Conservation (phyloP, 2,888 invertebrate species). For the Encarsia formosa region DNA sequence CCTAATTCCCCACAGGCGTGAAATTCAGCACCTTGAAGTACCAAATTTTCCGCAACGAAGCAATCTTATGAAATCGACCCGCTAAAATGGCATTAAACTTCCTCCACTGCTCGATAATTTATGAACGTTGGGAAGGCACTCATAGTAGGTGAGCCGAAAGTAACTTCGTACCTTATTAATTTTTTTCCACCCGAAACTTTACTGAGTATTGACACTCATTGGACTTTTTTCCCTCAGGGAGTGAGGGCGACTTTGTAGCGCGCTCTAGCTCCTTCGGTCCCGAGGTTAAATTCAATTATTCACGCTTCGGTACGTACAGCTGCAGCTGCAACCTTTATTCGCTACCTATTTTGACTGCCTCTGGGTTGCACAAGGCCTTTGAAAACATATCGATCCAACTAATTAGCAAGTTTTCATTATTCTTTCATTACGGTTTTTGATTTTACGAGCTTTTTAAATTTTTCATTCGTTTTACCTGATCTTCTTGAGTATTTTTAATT, state of each 20-base stretch:
- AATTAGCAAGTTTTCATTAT: constrained; percentile 14
- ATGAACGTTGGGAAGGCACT: no score
- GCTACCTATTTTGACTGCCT: constrained; percentile 2
- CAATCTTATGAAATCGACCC: no score
- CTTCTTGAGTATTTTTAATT: no score
- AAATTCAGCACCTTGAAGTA: no score
- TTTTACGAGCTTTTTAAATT: neutral
- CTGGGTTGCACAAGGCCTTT: constrained; percentile 1
- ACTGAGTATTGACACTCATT: neutral
- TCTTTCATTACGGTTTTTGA: neutral
- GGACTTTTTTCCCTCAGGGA: neutral
- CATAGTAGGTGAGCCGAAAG: no score
- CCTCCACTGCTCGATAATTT: no score
- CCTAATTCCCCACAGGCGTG: no score
- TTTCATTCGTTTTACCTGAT: no score
- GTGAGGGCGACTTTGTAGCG: neutral
- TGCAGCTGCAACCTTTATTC: constrained; percentile 3
- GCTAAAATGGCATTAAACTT: no score
- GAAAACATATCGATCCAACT: constrained; percentile 14
- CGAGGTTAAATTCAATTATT: constrained; percentile 13
- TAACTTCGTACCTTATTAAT: no score
- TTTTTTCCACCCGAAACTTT: no score
- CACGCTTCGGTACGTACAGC: neutral
- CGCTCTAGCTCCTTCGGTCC: neutral
- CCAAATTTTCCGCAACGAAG: no score